Conservation (phyloP, 2,797 vertebrate genomes). For the Linurgus olivaceus region DNA sequence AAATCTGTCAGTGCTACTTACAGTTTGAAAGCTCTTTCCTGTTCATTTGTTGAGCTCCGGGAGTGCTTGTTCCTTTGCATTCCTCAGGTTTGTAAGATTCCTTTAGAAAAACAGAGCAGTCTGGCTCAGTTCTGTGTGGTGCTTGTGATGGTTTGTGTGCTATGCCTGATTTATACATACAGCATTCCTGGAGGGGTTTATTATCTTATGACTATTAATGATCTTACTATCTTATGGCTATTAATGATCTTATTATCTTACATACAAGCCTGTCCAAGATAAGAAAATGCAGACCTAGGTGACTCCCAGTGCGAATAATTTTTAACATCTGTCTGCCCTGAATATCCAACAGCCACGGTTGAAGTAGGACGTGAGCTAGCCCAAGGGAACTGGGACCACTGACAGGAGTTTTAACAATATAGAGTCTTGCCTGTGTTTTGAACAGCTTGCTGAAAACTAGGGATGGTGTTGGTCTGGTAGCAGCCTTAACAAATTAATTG, state of each 20-base stretch:
- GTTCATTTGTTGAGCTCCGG: constrained; percentile 24
- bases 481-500: background rate
- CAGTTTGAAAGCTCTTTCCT: background rate
- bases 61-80: background rate
- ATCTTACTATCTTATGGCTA: background rate
- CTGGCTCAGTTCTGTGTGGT: background rate
- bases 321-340: background rate
- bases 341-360: background rate
- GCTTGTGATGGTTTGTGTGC: background rate
- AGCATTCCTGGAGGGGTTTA: background rate
- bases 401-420: background rate
- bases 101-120: background rate
- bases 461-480: background rate
- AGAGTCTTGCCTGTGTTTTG: background rate
- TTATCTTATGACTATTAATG: background rate
- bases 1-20: constrained; percentile 33
- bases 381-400: background rate
- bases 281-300: background rate
- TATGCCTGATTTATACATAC: background rate
- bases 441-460: background rate
- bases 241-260: background rate
- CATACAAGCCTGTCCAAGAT: background rate
- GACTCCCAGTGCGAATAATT: background rate
- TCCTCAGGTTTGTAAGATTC: background rate
- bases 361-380: background rate